Evolutionary conservation across 1,140 invertebrate genomes (phyloP).

Genomic region (Monomorium pharaonis): DNA sequence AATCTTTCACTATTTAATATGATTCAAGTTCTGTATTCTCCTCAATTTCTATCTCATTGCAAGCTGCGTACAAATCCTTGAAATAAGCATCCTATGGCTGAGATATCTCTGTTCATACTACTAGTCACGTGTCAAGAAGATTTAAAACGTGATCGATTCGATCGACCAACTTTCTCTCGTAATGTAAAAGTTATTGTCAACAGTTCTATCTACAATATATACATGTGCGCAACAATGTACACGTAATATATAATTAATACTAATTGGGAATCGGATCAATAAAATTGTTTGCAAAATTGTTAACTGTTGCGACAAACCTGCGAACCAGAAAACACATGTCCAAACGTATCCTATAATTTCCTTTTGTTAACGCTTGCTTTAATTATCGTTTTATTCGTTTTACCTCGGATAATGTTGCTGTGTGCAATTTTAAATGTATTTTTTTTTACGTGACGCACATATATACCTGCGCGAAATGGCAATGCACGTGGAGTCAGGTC

Average conservation of each 20-base stretch:
- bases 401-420: neutral
- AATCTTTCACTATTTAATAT: no score
- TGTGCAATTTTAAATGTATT: conserved; percentile 13
- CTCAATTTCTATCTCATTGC: neutral
- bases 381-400: conserved; percentile 6
- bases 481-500: conserved; percentile 54
- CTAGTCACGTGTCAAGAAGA: conserved; percentile 18
- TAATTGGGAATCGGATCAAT: neutral
- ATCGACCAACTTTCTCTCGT: neutral
- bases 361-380: neutral
- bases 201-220: neutral
- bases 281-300: conserved; percentile 12
- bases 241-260: neutral
- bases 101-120: conserved; percentile 29
- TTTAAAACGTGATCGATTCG: conserved; percentile 30
- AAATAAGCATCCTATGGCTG: neutral
- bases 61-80: neutral
- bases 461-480: neutral
- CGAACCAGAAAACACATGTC: neutral
- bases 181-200: conserved; percentile 6
- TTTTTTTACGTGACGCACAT: neutral
- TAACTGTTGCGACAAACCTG: neutral
- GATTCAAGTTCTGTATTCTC: neutral
- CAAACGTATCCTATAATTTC: neutral
- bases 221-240: neutral